Evolutionary conservation across 1,140 invertebrate genomes (phyloP), one percentile per base, ranked within the genome.

Genomic region (Brachionus rubens): DNA sequence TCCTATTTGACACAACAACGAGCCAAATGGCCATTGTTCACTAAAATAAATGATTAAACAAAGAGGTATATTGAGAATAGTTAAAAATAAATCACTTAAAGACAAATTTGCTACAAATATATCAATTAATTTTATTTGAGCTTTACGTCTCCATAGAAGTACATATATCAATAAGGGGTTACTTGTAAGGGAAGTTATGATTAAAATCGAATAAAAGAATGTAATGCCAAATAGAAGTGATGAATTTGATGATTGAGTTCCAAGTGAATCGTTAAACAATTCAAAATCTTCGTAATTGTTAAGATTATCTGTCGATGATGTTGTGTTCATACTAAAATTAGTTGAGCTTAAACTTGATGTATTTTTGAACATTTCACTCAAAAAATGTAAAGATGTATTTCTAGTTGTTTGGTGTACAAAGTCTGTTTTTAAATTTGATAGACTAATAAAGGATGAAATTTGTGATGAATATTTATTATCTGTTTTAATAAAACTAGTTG

Each of bases 1-100:
- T 21, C 68, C 68, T 21, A 72, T 19, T 54, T 72, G 68, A 21
- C 68, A 72, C 30, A 72, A 36, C 6, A 72, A 24, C 12, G 68
- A 72, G 28, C 68, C 68, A 24, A 72, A 72, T 6, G 68, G 68
- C 68, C 68, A 72, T 50, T 72, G 68, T 72, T 54, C 28, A 54
- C 68, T 72, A 72, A 72, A 72, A 26, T 50, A 72, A 21, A 72
- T 72, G 26, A 72, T 72, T n/a, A 72, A 30, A 72, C 68, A 72
- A 3, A 72, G 19, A 50, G 68, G 68, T 72, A 72, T 72, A 24
- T 72, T 72, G 19, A 72, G 50, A 24, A 72, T 72, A 21, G 68
- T 72, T 3, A 72, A n/a, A 41, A 72, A 72, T 10, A 72, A 41
- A 48, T 72, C 68, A n/a, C 46, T 50, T 33, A 72, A 21, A 10